Evolutionary conservation across 2,113 vertebrate species (phyloP), one percentile per base, ranked within the genome.

Genomic region (pig (Sus scrofa)): DNA sequence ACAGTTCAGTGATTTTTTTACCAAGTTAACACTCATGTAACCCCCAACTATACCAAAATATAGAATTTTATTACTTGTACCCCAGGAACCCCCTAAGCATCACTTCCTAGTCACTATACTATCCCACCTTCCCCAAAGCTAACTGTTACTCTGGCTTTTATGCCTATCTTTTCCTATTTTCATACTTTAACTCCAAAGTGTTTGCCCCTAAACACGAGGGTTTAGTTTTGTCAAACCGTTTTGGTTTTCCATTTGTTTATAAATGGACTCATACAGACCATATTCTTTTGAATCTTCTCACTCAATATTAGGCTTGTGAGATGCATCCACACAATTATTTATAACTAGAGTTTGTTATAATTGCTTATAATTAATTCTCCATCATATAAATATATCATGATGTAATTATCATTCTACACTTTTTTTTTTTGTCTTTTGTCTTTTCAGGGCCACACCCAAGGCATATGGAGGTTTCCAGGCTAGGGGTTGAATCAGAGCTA

Each of bases 281-380:
- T 56, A 81, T 81, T 83, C 27, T 82, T 93, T 79, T 26, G 63
- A 71, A 44, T 44, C 44, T 37, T 78, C 52, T 94, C 75, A 90
- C 12, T 20, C 52, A 44, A 50, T 14, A 54, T 34, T 65, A 34
- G 60, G 26, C 37, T 89, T 86, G 39, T 63, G 54, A 82, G 62
- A 71, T 34, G 4, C 2, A 26, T 1, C 24, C 7, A 50, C 32
- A n/a, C 16, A 9, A 18, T 26, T 50, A 7, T 44, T 73, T 82
- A 44, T 74, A 37, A n/a, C n/a, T 78, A 15, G 10, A 67, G 34
- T 83, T 52, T 44, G 24, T 54, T 95, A 65, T 70, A 37, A 89
- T 22, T 67, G 58, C 60, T 68, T 83, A 37, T 50, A 77, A 24
- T 67, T 50, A 77, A 24, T 67, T 92, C 56, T 56, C 26, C 6